Evolutionary conservation across 2,113 vertebrate genomes (phyloP).

Genomic region (Psittacula cyanocephala): DNA sequence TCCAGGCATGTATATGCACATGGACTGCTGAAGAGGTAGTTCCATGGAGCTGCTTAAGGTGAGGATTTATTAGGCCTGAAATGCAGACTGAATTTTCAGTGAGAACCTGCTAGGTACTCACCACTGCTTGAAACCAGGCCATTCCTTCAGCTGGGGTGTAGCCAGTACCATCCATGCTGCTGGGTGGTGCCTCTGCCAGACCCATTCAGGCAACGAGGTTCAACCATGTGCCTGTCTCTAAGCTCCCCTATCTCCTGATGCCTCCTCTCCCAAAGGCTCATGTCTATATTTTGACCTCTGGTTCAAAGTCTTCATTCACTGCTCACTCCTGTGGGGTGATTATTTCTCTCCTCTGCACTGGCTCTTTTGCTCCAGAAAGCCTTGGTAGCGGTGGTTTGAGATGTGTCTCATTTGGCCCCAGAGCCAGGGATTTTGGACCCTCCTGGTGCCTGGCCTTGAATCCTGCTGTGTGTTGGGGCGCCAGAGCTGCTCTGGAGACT

Average conservation of each 20-base stretch:
- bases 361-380: background rate
- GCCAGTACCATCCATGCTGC: background rate
- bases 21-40: background rate
- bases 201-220: background rate
- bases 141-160: background rate
- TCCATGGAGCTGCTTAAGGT: background rate
- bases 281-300: background rate
- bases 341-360: background rate
- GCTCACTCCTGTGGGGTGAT: background rate
- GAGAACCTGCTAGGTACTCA: background rate
- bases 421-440: background rate
- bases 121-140: background rate
- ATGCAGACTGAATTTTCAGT: background rate
- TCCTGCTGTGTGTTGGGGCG: background rate
- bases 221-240: background rate
- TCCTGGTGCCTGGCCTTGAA: background rate
- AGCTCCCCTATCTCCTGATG: background rate
- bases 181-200: background rate
- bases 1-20: background rate
- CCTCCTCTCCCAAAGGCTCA: background rate
- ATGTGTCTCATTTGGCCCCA: background rate
- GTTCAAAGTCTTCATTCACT: background rate
- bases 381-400: background rate
- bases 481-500: background rate
- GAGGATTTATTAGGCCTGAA: background rate